A percentile compares a stretch with the other conserved stretches of the same genome.
Conservation (phyloP, 2,113 vertebrate species). For the Mustela nigripes region DNA sequence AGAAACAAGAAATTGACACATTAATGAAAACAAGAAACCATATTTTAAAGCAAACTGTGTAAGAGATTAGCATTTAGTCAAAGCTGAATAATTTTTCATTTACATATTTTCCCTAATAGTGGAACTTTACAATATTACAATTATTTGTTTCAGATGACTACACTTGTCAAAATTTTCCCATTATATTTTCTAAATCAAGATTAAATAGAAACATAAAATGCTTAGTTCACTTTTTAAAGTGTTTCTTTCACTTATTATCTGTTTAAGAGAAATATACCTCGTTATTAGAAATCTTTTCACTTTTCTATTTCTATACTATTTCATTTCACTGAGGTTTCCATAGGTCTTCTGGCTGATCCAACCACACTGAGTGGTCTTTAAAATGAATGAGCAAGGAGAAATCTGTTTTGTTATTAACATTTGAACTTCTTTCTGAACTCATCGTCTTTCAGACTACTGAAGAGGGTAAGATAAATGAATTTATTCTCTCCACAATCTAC, state of each 20-base stretch:
- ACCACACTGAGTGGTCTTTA: neutral
- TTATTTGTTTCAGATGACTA: neutral
- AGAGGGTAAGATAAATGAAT: neutral
- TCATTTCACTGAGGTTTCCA: slow-evolving; percentile 29
- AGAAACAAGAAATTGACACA: neutral
- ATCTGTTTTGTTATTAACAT: neutral
- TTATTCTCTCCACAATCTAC: neutral
- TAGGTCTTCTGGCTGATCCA: neutral
- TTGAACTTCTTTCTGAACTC: neutral
- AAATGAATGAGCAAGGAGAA: neutral
- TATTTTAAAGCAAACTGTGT: neutral
- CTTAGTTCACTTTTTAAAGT: slow-evolving; percentile 4
- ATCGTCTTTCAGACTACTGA: neutral
- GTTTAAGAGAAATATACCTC: slow-evolving; percentile 53
- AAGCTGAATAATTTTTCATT: neutral
- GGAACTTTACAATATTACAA: neutral
- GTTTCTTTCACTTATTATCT: slow-evolving; percentile 35
- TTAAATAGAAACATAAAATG: neutral
- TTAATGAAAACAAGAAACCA: slow-evolving; percentile 12
- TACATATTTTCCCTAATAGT: neutral
- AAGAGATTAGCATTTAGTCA: neutral
- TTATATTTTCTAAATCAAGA: neutral
- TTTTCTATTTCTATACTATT: neutral
- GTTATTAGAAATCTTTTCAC: neutral
- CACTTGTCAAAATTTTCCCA: neutral